These are phyloP conservation scores for Lycocorax pyrrhopterus DNA, from an alignment of 2,113 vertebrate species.

Conservation along the genomic window DNA sequence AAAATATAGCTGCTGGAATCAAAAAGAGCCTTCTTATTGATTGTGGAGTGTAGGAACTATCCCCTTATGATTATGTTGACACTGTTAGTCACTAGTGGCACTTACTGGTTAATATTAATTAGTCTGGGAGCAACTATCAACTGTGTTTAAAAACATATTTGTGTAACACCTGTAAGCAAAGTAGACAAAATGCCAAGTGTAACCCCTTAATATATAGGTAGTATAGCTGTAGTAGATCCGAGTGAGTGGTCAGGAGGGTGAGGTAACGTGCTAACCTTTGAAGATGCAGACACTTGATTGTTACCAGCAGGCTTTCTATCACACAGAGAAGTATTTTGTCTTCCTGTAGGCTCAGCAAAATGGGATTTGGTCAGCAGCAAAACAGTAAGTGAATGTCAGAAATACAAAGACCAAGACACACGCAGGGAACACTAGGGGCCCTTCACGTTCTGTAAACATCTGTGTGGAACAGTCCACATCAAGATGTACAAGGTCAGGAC, in stretches of 20 bases:
- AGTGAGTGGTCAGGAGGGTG: neutral
- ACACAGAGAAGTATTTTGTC: neutral
- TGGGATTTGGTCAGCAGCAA: neutral
- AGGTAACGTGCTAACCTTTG: neutral
- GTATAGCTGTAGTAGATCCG: slow-evolving; percentile 28
- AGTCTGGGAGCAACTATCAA: neutral
- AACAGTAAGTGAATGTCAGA: neutral
- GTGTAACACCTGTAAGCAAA: slow-evolving; percentile 35
- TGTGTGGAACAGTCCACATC: neutral
- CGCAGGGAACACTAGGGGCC: accelerated
- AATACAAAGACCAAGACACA: neutral
- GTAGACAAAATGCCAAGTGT: neutral
- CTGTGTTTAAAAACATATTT: slow-evolving; percentile 15
- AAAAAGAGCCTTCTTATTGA: slow-evolving; percentile 13
- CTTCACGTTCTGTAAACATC: neutral
- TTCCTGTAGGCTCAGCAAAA: neutral
- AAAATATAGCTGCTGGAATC: slow-evolving; percentile 10
- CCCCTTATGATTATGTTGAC: neutral
- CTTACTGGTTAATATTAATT: slow-evolving; percentile 31
- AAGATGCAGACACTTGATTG: neutral
- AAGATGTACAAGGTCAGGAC: neutral
- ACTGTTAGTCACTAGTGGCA: slow-evolving; percentile 37
- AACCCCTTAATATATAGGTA: neutral
- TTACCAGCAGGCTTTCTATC: slow-evolving; percentile 22
- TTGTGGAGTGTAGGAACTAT: neutral